These are phyloP conservation scores for Hypena proboscidalis DNA, from an alignment of 2,888 invertebrate genomes.

Conservation along the genomic window DNA sequence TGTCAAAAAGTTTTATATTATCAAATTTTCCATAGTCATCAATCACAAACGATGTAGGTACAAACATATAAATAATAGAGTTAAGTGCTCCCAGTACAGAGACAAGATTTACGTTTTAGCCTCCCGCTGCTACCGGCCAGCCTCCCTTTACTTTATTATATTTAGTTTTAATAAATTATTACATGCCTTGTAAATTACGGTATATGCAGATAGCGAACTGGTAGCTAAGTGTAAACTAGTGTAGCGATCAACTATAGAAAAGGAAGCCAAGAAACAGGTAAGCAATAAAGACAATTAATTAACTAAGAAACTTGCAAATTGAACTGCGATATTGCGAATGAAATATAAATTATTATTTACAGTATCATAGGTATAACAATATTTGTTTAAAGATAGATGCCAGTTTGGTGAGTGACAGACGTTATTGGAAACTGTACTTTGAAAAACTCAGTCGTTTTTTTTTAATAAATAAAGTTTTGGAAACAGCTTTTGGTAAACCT, in stretches of 20 bases:
- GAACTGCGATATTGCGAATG: background rate
- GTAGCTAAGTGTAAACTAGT: constrained; percentile 34
- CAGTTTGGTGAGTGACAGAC: no score
- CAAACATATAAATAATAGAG: constrained; percentile 25
- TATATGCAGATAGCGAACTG: constrained; percentile 30
- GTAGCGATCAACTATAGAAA: constrained; percentile 8
- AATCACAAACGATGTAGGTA: constrained; percentile 23
- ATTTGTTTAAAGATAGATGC: no score
- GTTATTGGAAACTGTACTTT: background rate
- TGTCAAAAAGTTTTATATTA: background rate
- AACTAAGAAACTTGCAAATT: constrained; percentile 5
- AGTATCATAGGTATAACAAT: no score
- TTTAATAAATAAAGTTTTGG: no score
- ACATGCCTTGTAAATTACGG: constrained; percentile 32
- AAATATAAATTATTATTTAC: no score
- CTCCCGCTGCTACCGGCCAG: constrained; percentile 59
- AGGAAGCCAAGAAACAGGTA: background rate
- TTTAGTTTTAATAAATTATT: constrained; percentile 45
- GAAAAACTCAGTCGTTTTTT: no score
- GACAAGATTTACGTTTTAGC: constrained; percentile 71
- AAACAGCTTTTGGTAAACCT: no score
- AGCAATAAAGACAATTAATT: background rate
- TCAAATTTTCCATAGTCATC: constrained; percentile 21
- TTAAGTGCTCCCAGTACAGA: constrained; percentile 45
- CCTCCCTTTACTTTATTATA: constrained; percentile 43